A percentile compares a stretch with the other conserved stretches of the same genome.
Conservation (phyloP, 23 tunicate genomes). For the Botrylloides violaceus region DNA sequence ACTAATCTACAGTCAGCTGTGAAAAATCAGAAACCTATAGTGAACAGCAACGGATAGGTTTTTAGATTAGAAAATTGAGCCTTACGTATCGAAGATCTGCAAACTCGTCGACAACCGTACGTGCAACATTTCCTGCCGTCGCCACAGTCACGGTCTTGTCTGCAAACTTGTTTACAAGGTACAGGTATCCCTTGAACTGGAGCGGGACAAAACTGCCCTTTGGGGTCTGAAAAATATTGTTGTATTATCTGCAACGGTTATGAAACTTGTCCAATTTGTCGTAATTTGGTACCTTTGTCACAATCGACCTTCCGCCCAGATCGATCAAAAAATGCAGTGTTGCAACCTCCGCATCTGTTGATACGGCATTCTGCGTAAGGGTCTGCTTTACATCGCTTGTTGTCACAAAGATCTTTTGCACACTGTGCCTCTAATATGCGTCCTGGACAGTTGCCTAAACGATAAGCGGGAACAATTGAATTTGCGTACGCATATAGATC, state of each 20-base stretch:
- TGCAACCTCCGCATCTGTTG: slow-evolving; percentile 6
- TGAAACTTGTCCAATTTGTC: background rate
- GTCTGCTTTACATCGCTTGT: background rate
- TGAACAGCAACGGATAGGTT: background rate
- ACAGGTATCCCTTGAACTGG: background rate
- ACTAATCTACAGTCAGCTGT: background rate
- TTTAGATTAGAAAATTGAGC: too few relatives aligned
- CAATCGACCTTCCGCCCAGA: slow-evolving; percentile 7
- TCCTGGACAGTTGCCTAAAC: slow-evolving; percentile 5
- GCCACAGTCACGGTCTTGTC: slow-evolving; percentile 2
- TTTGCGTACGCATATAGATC: background rate
- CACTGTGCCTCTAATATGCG: background rate
- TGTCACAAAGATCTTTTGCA: background rate
- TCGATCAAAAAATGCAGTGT: background rate
- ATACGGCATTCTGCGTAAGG: slow-evolving; percentile 11
- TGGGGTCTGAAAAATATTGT: background rate
- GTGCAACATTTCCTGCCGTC: slow-evolving; percentile 3
- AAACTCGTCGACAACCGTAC: slow-evolving; percentile 6
- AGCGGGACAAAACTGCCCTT: background rate
- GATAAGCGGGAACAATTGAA: background rate
- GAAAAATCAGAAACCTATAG: background rate
- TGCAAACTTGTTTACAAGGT: slow-evolving; percentile 1
- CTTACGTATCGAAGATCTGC: background rate
- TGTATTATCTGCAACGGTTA: background rate
- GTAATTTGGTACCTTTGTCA: background rate